Conservation (phyloP, 1,140 invertebrate genomes). For the Laupala kohalensis region DNA sequence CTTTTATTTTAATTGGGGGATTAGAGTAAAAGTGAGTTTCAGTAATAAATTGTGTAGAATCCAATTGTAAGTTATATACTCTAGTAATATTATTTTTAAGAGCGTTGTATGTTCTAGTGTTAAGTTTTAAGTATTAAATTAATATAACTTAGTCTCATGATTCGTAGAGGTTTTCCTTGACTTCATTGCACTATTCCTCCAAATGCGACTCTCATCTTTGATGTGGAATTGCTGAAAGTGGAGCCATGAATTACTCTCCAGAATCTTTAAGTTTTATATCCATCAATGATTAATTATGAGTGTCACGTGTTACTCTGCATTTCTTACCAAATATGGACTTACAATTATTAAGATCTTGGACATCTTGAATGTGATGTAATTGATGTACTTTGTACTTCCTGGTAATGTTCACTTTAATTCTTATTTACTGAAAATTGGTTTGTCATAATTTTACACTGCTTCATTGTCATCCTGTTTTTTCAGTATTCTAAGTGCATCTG, state of each 20-base stretch:
- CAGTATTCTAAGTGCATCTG: neutral
- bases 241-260: slow-evolving; percentile 32
- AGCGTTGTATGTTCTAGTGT: too few species aligned
- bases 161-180: slow-evolving; percentile 8
- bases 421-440: neutral
- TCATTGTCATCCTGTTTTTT: neutral
- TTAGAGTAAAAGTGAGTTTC: too few species aligned
- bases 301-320: neutral
- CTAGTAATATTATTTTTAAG: too few species aligned
- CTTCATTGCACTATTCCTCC: slow-evolving; percentile 63
- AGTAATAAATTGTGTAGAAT: too few species aligned
- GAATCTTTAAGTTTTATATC: neutral
- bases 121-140: too few species aligned
- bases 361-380: neutral
- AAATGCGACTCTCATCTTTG: slow-evolving; percentile 85
- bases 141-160: too few species aligned
- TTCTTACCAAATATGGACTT: neutral
- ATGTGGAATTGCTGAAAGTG: slow-evolving; percentile 82
- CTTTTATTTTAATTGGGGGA: too few species aligned
- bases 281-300: neutral
- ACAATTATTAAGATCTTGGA: neutral
- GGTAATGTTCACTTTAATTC: neutral
- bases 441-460: neutral
- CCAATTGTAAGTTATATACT: too few species aligned
- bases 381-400: too few species aligned